These are phyloP conservation scores for Andrena flavipes DNA, from an alignment of 2,888 invertebrate genomes.

Conservation along the genomic window DNA sequence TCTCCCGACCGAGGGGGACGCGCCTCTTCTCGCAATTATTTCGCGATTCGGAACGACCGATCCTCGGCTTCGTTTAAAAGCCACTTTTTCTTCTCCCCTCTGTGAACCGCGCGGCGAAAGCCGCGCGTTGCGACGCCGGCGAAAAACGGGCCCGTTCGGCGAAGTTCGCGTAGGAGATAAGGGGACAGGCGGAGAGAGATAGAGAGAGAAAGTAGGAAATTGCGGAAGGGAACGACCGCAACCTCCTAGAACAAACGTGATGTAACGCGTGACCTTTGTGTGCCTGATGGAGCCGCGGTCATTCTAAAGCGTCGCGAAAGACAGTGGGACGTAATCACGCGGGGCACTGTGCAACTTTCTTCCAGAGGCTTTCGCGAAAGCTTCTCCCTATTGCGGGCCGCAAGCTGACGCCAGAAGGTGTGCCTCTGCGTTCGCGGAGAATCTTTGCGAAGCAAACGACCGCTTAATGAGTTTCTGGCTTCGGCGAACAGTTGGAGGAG, in stretches of 20 bases:
- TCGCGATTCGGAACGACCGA: background rate
- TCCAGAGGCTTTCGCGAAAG: constrained; percentile 22
- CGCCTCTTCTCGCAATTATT: background rate
- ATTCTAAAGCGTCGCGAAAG: constrained; percentile 1
- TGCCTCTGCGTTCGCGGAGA: too few relatives aligned
- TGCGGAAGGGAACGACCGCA: constrained; percentile 43
- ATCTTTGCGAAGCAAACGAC: too few relatives aligned
- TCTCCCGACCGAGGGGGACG: background rate
- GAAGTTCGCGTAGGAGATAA: background rate
- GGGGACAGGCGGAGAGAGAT: background rate
- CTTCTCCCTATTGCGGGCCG: background rate
- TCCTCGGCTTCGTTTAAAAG: background rate
- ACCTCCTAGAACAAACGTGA: constrained; percentile 31
- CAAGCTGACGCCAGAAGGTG: too few relatives aligned
- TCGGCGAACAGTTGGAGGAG: too few relatives aligned
- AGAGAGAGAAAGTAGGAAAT: constrained; percentile 55
- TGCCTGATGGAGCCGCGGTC: constrained; percentile 15
- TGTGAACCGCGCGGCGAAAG: background rate
- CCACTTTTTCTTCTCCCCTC: background rate
- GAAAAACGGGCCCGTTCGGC: background rate
- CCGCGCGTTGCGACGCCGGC: background rate
- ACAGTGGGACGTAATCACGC: constrained; percentile 5
- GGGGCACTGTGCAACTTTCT: constrained; percentile 29
- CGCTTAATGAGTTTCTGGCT: too few relatives aligned
- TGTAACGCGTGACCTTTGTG: constrained; percentile 53